Base-by-base conservation (phyloP, 2,888 invertebrate species). In the Spodoptera littoralis region DNA sequence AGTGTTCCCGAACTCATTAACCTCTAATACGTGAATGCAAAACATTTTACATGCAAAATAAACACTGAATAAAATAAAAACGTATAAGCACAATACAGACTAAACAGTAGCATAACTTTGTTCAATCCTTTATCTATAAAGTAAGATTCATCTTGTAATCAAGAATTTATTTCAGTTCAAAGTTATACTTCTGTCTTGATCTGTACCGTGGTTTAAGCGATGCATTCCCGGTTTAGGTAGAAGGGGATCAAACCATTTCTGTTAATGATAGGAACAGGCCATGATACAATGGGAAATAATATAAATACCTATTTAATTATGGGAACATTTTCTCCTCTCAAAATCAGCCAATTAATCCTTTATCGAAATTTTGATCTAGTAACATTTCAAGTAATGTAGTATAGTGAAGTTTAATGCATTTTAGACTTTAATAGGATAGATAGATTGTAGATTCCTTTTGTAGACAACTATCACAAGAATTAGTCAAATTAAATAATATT, bases 21-120 rank as follows among this genome's bases (percentile, higher is more conserved):
- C 72, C 65, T 79, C 83, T 83, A 81, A 85, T 87, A 86, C 77
- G 91, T 93, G 92, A 90, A 88, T 84, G 93, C 94, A 94, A 94
- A 94, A 89, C 85, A 94, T 90, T 89, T 75, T 92, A 94, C 94
- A 94, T 94, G 94, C 94, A 94, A 94, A 94, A 93, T 89, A 81
- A 92, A 93, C 90, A 93, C 88, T 83, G 84, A 88, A 82, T 84
- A 82, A 81, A 87, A 88, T 83, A 87, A 91, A 90, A 87, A 80
- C 76, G 67, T 76, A 79, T 79, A 79, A 70, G 77, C 77, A 79
- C 79, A 71, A 77, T 63, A 79, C 67, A 46, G 75, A 57, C 76
- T 64, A 54, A 44, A 60, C 62, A 65, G 56, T 8, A 65, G 64
- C 44, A 76, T 50, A 79, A 58, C 44, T 57, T 64, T 51, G 47